phyloP scores from a whole-genome alignment of 2,113 vertebrate species.

The Cathartes aura region DNA sequence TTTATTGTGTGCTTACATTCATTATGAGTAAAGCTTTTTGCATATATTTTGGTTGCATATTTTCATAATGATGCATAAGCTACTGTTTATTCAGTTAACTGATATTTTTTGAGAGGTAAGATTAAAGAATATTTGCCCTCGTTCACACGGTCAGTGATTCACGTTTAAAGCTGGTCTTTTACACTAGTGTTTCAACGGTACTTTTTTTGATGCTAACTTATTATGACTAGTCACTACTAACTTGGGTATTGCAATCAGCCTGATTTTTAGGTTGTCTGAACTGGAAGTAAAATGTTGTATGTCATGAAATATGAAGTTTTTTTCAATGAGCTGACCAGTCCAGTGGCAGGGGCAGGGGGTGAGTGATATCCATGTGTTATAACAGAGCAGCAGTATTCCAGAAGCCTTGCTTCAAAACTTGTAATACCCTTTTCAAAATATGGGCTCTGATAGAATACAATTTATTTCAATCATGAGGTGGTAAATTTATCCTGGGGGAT shows the following conservation, averaged over 20 bases:
- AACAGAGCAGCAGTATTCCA: not conserved
- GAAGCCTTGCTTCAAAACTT: not conserved
- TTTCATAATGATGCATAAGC: not conserved
- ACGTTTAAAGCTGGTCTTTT: not conserved
- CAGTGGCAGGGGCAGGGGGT: fast-evolving
- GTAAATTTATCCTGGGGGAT: constrained; percentile 53
- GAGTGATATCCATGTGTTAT: not conserved
- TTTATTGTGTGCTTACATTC: not conserved
- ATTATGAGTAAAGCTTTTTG: not conserved
- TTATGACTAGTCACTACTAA: not conserved
- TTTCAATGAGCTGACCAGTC: not conserved
- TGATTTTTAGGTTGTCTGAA: not conserved
- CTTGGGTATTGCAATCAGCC: not conserved
- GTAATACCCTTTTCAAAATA: not conserved
- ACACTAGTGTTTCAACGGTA: not conserved
- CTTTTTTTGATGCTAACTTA: not conserved
- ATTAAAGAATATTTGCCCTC: not conserved
- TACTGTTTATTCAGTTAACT: not conserved
- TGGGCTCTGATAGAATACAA: constrained; percentile 22
- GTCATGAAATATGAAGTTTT: not conserved
- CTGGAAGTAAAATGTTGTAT: not conserved
- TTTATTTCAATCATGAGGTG: constrained; percentile 31
- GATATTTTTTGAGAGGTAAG: not conserved
- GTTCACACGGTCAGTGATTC: not conserved
- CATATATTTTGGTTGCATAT: not conserved